Percentiles rank a stretch among this genome's conserved stretches.
These are phyloP conservation scores for Antheraea assamensis DNA, from an alignment of 2,888 invertebrate genomes.

Conservation along the genomic window DNA sequence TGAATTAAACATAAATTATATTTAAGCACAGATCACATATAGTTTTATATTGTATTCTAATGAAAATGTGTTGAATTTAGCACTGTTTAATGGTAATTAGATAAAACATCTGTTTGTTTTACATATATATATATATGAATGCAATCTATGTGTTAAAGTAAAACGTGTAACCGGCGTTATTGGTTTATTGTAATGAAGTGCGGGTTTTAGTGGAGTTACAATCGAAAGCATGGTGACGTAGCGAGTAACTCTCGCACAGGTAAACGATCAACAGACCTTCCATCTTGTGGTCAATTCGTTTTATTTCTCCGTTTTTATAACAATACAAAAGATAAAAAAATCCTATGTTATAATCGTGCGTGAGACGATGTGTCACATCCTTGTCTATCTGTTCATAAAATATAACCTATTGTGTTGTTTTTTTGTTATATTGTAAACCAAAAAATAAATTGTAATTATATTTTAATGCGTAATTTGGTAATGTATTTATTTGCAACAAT, in stretches of 20 bases:
- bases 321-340: not conserved
- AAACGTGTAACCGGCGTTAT: too few species aligned
- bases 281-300: not conserved
- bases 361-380: not conserved
- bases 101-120: too few species aligned
- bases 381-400: not conserved
- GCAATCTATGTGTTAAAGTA: too few species aligned
- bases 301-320: not conserved
- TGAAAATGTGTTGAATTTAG: too few species aligned
- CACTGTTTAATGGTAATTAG: too few species aligned
- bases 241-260: not conserved
- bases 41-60: too few species aligned
- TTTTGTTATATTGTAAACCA: not conserved
- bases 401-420: too few species aligned
- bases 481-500: not conserved
- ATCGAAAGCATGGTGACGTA: not conserved
- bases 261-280: constrained; percentile 3
- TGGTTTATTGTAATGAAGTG: not conserved
- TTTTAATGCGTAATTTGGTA: not conserved
- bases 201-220: not conserved
- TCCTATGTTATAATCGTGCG: not conserved
- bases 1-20: too few species aligned
- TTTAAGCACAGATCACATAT: too few species aligned
- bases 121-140: too few species aligned
- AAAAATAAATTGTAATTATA: not conserved